Base-by-base conservation (phyloP, 2,888 invertebrate species). In the Pammene fasciana region DNA sequence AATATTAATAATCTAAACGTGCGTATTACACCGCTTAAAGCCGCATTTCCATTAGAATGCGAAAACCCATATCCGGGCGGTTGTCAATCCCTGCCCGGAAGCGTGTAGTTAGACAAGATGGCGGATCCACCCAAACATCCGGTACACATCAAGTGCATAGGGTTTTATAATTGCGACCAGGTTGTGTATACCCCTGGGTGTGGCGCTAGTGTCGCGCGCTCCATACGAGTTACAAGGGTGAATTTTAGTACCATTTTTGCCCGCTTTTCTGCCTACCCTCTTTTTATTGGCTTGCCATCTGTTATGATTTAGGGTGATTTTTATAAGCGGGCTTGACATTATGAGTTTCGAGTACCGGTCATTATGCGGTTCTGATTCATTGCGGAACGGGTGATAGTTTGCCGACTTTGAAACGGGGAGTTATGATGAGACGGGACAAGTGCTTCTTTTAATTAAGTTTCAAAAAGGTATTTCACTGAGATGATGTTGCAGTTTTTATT, bases 111-210 rank as follows among this genome's bases (percentile, higher is more conserved):
- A 87, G 84, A 85, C 90, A 92, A 91, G 88, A 91, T 91, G 90
- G 91, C 82, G 89, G 91, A 91, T 91, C 86, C 92, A 90, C 90
- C 89, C 88, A 85, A 85, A 78, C 86, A 90, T 92, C 90, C 90
- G 90, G 86, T 84, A 80, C 82, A 86, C 87, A 88, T 90, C 90
- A 88, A 90, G 91, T 90, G 89, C 82, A 84, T 84, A 62, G 64
- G 62, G 52, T 36, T 18, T 64, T 46, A 52, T 68, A 68, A 68
- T 68, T 59, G 48, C 55, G 38, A 57, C 68, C 56, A 68, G 43
- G n/a, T 65, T 65, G 38, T 13, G 11, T 52, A 36, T 38, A 14
- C 57, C 9, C 57, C 16, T 50, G 45, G 6, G 7, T 36, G 38
- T 18, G 64, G 68, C 64, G 68, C 64, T 52, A 26, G 34, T 7